Base-by-base conservation (phyloP, 2,797 vertebrate genomes). In the Sparidentex hasta region DNA sequence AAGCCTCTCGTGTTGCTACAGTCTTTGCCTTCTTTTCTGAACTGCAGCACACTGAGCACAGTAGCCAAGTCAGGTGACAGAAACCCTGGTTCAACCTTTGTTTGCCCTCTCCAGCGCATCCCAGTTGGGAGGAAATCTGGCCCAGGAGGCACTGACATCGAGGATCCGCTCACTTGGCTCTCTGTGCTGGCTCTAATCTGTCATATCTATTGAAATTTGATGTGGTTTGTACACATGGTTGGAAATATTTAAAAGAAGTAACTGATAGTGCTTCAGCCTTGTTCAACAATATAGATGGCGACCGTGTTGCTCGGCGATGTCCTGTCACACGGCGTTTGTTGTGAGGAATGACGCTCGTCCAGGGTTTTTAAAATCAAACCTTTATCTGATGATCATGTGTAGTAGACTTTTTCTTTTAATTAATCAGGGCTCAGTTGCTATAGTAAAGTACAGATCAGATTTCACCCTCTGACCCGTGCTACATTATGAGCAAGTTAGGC, bases 21-120 rank as follows among this genome's bases (percentile, higher is more conserved):
- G 38, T 59, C 27, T 79, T 46, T 43, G 54, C 52, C 76, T 84
- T 72, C 41, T 80, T 44, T 44, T 44, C 56, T 46, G 54, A 78
- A 84, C 78, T 79, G 71, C 57, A 86, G 68, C 7, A 3, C 23
- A 12, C 64, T 81, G 51, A 48, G 64, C 71, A 82, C 71, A 75
- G 84, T 81, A 72, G 82, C 77, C 65, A 80, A 83, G 83, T 90
- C 87, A 87, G 86, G 82, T 87, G 88, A 89, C 80, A 2, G 76
- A 84, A 71, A 62, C 59, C 56, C 78, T 11, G 71, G 55, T 71
- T 83, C 77, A 86, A 83, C 87, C 90, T 91, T 77, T 80, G 76
- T 81, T 87, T 92, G 86, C 80, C 81, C 87, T 90, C 80, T 27
- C 58, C 47, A 16, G 79, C 71, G 74, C 71, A 66, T 84, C 74